A percentile compares a stretch with the other conserved stretches of the same genome.
Conservation (phyloP, 2,797 vertebrate species). For the Epinephelus awoara region DNA sequence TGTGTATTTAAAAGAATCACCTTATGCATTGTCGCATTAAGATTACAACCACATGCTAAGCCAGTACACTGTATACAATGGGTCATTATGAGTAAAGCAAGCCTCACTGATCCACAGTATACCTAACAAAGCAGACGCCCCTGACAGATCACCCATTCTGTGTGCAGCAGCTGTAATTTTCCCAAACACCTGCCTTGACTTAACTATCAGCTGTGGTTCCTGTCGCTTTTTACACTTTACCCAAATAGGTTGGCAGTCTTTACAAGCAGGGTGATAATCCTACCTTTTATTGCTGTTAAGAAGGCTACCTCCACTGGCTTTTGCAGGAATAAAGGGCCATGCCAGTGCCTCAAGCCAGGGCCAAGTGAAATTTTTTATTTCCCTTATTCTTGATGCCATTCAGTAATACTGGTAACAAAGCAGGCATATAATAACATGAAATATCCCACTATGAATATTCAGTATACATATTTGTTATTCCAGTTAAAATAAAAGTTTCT, state of each 20-base stretch:
- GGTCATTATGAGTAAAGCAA: constrained; percentile 35
- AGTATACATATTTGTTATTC: not conserved
- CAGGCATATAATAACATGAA: not conserved
- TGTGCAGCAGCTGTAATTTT: constrained; percentile 73
- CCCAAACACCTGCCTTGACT: constrained; percentile 84
- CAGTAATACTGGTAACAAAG: not conserved
- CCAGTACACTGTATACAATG: constrained; percentile 18
- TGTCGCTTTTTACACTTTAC: constrained; percentile 80
- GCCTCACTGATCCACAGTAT: constrained; percentile 41
- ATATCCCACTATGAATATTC: not conserved
- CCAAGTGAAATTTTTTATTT: constrained; percentile 1
- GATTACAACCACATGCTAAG: constrained; percentile 33
- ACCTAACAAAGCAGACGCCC: constrained; percentile 55
- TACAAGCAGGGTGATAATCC: constrained; percentile 86
- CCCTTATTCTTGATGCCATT: not conserved
- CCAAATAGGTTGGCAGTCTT: constrained; percentile 80
- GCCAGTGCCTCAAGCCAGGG: constrained; percentile 51
- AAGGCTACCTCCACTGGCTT: constrained; percentile 72
- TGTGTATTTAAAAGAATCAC: constrained; percentile 20
- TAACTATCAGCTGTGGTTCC: constrained; percentile 77
- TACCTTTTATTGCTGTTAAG: constrained; percentile 83
- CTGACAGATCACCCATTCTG: constrained; percentile 67
- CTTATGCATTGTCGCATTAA: constrained; percentile 8
- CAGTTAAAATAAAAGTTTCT: not conserved
- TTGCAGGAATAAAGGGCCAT: constrained; percentile 60